Base-by-base conservation (phyloP, 2,113 vertebrate genomes). In the Felis catus region DNA sequence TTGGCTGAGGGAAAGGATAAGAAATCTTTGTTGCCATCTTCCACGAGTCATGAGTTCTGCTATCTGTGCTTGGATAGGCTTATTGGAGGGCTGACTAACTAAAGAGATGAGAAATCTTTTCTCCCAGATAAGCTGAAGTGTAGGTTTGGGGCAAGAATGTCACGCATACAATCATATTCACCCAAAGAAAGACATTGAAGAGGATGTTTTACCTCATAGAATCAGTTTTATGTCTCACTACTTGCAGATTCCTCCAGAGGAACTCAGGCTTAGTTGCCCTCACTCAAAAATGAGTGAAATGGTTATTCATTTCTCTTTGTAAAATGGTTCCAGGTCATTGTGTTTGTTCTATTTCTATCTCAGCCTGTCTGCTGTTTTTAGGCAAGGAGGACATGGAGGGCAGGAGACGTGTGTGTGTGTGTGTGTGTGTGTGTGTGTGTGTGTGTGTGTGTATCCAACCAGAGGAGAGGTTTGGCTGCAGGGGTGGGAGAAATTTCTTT, bases 401-500 rank as follows among this genome's bases (percentile, higher is more conserved):
- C 58, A 61, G 58, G 58, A 61, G 58, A 13, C 10, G 33, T 73
- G 65, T 80, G 65, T 92, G 39, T 82, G 41, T 51, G 36, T 25
- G 21, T 36, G 27, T 27, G 61, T 48, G 71, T 45, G 36, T 70
- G 39, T 82, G 65, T 80, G 29, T 79, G 13, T 80, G 45, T 84
- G 61, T 88, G 39, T 79, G 51, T 66, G 27, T 31, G 33, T 61
- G 36, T 33, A 96, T 89, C 63, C 80, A 84, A 76, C 55, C 79
- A 94, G 55, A 96, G 27, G 79, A 97, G 39, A 94, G 27, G 13
- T 78, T 95, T 96, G 89, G 70, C 92, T 89, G 7, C 78, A 39
- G 29, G 65, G 90, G 63, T 94, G 70, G 73, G 70, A 81, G 70
- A 95, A 96, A 84, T 87, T 90, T 92, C 36, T 89, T 96, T 95